Base-by-base conservation (phyloP, 1,140 invertebrate species). In the Galleria mellonella region DNA sequence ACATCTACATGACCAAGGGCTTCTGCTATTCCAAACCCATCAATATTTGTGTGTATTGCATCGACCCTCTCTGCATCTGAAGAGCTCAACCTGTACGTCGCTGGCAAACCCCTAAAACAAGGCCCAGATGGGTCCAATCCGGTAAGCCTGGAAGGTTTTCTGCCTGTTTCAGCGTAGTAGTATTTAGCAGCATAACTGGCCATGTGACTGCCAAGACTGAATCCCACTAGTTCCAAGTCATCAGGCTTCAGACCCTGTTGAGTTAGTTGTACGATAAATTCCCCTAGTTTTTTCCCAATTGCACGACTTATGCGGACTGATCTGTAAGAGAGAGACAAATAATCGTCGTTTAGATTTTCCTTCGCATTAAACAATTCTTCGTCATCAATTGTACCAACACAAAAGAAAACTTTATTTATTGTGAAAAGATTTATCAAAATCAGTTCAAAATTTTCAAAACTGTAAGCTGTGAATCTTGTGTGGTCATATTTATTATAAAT, bases 1-100 rank as follows among this genome's bases (percentile, higher is more conserved):
- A 93, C 90, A 72, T 94, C 93, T 2, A 92, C 88, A 62, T 93
- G 89, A 0, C 93, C 93, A 9, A 90, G 67, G 0, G 84, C 85
- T 57, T 89, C 88, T 2, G 89, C 79, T 43, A 92, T 92, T 0
- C 93, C 93, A 60, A 92, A 91, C 14, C 89, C 89, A 4, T 90
- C 90, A 1, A 91, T 91, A 62, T 92, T 94, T 0, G 92, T 92
- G 55, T 93, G 92, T 71, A 92, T 72, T 0, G 91, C 83, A 50
- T 91, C 87, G 0, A 92, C 90, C 40, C 88, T 87, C 5, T 88
- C 75, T 0, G 89, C 91, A 38, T 92, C 90, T 0, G 87, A 82
- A 9, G 75, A 72, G 41, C 88, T 79, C 9, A 92, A 54, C 15
- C 87, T 86, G 29, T 87, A 83, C 1, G 87, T 77, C 0, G 84